phyloP scores from a whole-genome alignment of 2,113 vertebrate genomes.

The Malurus alboscapulatus region DNA sequence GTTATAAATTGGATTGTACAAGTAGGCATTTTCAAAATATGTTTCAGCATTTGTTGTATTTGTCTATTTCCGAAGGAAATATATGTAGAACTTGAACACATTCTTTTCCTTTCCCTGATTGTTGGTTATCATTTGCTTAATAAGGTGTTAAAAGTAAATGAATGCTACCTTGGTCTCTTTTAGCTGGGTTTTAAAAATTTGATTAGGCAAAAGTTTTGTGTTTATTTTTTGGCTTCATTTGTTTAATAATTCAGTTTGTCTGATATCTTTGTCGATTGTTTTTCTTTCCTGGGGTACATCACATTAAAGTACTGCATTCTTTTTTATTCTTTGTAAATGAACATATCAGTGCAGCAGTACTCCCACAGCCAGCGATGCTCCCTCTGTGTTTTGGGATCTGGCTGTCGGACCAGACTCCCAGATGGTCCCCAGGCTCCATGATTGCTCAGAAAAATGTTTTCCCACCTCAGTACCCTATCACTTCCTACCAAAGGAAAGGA shows the following conservation, averaged over 20 bases:
- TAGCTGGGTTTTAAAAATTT: neutral
- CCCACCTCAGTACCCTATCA: neutral
- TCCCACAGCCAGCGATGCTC: rapidly evolving
- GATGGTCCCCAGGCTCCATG: neutral
- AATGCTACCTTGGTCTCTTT: rapidly evolving
- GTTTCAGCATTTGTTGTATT: neutral
- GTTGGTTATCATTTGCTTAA: neutral
- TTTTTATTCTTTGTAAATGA: neutral
- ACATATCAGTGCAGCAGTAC: neutral
- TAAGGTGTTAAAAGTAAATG: neutral
- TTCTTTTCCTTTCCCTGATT: neutral
- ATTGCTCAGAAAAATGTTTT: neutral
- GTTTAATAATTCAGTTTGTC: neutral
- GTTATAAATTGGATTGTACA: neutral
- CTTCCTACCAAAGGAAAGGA: neutral
- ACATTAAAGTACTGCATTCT: neutral
- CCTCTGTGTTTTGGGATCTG: neutral
- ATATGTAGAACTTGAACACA: neutral
- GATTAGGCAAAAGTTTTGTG: neutral
- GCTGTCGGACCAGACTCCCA: neutral
- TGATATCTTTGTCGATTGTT: neutral
- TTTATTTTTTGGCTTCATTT: rapidly evolving
- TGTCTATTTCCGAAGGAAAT: neutral
- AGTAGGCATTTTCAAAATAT: neutral
- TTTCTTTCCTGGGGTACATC: neutral